These are phyloP conservation scores for Amphiura filiformis DNA, from an alignment of 35 echinoderm and acorn worm species.

Conservation along the genomic window DNA sequence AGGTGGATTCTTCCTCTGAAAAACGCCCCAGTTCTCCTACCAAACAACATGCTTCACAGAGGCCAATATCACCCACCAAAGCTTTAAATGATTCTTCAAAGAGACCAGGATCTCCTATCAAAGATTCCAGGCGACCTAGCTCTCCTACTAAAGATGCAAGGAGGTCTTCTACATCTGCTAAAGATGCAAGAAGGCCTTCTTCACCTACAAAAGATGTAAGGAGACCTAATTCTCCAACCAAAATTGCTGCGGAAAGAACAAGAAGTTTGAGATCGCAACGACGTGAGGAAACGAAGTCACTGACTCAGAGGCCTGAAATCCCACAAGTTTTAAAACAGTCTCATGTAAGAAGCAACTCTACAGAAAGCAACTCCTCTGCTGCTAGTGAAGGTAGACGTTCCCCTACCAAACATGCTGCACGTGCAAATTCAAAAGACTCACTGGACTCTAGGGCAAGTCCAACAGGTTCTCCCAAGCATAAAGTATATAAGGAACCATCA, in stretches of 20 bases:
- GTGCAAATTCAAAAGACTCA: constrained; percentile 15
- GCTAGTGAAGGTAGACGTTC: constrained; percentile 8
- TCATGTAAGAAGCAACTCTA: not conserved
- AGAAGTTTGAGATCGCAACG: not conserved
- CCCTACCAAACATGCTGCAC: not conserved
- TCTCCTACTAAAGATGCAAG: constrained; percentile 17
- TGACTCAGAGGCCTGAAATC: constrained; percentile 4
- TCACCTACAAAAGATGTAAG: constrained; percentile 12
- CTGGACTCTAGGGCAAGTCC: constrained; percentile 6
- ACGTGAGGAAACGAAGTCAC: not conserved
- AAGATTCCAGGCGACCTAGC: not conserved
- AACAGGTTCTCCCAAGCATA: constrained; percentile 7
- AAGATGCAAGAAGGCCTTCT: not conserved
- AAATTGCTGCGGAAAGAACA: not conserved
- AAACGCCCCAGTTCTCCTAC: not conserved
- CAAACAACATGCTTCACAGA: not conserved
- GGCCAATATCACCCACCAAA: not conserved
- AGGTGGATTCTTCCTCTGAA: not conserved
- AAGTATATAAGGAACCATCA: constrained; percentile 8
- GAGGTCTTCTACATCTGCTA: not conserved
- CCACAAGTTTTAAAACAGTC: constrained; percentile 28
- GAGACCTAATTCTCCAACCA: not conserved
- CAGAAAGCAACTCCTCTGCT: constrained; percentile 24
- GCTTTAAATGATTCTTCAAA: not conserved
- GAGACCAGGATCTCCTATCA: not conserved